Evolutionary conservation across 2,888 invertebrate species (phyloP).

Genomic region (Petrolisthes cinctipes): DNA sequence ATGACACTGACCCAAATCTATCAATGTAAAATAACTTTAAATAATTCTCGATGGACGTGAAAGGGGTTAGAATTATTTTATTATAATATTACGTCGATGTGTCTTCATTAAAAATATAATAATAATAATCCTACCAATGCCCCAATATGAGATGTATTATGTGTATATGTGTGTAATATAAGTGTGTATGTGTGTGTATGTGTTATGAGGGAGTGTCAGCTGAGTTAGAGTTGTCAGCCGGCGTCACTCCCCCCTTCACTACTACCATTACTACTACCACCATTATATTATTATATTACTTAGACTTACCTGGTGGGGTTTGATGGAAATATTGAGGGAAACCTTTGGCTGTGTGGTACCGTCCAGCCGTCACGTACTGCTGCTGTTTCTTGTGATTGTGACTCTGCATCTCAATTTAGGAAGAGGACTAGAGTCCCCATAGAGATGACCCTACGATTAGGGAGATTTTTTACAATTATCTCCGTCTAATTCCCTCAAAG

Average conservation of each 20-base stretch:
- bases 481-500: slow-evolving; percentile 51
- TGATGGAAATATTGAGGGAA: slow-evolving; percentile 36
- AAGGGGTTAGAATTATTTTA: too few species aligned
- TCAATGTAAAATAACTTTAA: too few species aligned
- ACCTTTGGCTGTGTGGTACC: slow-evolving; percentile 34
- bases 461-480: slow-evolving; percentile 54
- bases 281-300: not conserved
- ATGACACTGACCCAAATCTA: too few species aligned
- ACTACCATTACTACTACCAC: not conserved
- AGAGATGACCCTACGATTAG: slow-evolving; percentile 50
- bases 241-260: slow-evolving; percentile 43
- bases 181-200: slow-evolving; percentile 13
- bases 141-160: not conserved
- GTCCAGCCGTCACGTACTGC: slow-evolving; percentile 40
- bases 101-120: too few species aligned
- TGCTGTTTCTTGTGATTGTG: slow-evolving; percentile 50
- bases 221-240: slow-evolving; percentile 49
- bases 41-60: too few species aligned
- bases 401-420: slow-evolving; percentile 53
- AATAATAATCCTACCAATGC: too few species aligned
- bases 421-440: slow-evolving; percentile 48
- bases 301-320: slow-evolving; percentile 42
- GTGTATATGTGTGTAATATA: not conserved
- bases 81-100: too few species aligned
- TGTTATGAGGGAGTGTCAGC: slow-evolving; percentile 39